Evolutionary conservation across 2,113 vertebrate species (phyloP).

Genomic region (Oryzias curvinotus): DNA sequence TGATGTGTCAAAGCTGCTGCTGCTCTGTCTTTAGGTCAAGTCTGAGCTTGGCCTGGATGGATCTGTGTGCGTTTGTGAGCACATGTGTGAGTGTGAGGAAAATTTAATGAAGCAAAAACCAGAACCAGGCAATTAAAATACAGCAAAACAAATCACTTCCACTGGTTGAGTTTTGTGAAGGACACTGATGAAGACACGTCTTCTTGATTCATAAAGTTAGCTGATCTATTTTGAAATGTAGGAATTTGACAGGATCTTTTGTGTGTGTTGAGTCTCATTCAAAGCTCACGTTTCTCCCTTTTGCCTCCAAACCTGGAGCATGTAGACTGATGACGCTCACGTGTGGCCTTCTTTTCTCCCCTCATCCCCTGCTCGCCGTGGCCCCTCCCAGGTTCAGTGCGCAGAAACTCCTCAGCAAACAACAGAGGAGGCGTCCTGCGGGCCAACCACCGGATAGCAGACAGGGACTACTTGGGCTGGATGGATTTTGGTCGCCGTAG

Average conservation of each 20-base stretch:
- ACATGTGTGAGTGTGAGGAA: not conserved
- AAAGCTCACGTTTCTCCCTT: too few species aligned
- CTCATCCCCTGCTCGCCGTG: constrained; percentile 2
- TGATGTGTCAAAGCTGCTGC: constrained; percentile 45
- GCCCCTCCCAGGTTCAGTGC: constrained; percentile 78
- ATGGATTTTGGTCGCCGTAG: constrained; percentile 98
- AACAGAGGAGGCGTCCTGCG: constrained; percentile 78
- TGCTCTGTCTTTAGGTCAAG: not conserved
- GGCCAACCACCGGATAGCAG: constrained; percentile 89
- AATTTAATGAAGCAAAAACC: constrained; percentile 1
- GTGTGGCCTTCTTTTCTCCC: not conserved
- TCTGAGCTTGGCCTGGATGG: not conserved
- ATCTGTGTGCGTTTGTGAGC: not conserved
- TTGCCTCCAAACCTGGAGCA: not conserved
- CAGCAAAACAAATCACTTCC: not conserved
- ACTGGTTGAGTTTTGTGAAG: not conserved
- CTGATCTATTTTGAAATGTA: too few species aligned
- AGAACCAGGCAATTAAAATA: constrained; percentile 9
- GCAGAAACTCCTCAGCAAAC: constrained; percentile 82
- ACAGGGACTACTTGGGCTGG: constrained; percentile 97
- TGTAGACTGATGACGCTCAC: not conserved
- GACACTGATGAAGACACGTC: too few species aligned
- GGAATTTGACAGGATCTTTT: too few species aligned
- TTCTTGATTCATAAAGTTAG: too few species aligned
- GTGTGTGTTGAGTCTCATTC: too few species aligned